A percentile compares a stretch with the other conserved stretches of the same genome.
Evolutionary conservation across 2,113 vertebrate genomes (phyloP).

Genomic region (Heloderma charlesbogerti): DNA sequence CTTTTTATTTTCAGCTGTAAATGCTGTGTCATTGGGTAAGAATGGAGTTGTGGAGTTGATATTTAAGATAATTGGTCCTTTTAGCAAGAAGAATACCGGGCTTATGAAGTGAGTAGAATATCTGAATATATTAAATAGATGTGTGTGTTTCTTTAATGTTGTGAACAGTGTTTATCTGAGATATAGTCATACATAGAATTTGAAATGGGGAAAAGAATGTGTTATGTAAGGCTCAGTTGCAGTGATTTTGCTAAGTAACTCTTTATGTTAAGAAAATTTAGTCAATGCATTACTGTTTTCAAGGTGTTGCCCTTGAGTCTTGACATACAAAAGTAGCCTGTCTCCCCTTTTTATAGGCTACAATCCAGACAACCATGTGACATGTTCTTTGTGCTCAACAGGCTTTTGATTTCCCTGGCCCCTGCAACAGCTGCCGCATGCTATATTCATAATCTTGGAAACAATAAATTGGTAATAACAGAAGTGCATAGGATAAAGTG

Average conservation of each 20-base stretch:
- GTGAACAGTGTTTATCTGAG: slow-evolving; percentile 28
- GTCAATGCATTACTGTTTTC: not conserved
- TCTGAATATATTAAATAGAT: slow-evolving; percentile 28
- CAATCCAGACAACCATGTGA: not conserved
- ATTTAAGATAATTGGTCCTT: slow-evolving; percentile 93
- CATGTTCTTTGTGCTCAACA: not conserved
- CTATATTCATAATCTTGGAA: not conserved
- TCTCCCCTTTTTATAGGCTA: not conserved
- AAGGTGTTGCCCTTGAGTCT: not conserved
- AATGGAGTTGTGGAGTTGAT: slow-evolving; percentile 92
- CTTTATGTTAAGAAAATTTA: not conserved
- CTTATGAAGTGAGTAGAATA: slow-evolving; percentile 90
- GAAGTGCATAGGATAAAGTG: not conserved
- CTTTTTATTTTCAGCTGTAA: slow-evolving; percentile 85
- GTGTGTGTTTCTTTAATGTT: not conserved
- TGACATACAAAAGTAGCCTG: not conserved
- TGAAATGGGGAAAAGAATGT: not conserved
- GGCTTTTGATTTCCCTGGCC: not conserved
- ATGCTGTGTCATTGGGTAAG: slow-evolving; percentile 94
- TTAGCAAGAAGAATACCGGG: slow-evolving; percentile 92
- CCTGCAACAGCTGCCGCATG: not conserved
- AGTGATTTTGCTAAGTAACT: not conserved
- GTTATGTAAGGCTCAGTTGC: not conserved
- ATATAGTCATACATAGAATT: not conserved
- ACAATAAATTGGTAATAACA: not conserved